Conservation (phyloP, 1,140 invertebrate species). For the Periplaneta americana region DNA sequence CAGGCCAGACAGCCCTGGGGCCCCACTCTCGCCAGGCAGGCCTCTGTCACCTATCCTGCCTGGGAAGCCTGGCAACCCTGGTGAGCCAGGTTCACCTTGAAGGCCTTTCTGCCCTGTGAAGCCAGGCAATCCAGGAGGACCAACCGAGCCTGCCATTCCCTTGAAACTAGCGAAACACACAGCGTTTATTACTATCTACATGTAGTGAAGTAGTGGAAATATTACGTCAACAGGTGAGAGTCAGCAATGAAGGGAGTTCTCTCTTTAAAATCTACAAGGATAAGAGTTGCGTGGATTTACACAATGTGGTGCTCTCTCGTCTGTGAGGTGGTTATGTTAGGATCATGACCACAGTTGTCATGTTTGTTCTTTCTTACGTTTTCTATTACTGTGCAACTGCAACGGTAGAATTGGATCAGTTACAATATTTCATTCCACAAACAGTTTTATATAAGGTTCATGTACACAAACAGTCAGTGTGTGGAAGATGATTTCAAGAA, state of each 20-base stretch:
- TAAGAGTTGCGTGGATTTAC: too few species aligned
- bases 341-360: too few species aligned
- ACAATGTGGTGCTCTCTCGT: too few species aligned
- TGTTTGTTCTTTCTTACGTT: too few species aligned
- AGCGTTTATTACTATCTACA: not conserved
- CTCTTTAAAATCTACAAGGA: not conserved
- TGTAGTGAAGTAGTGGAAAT: not conserved
- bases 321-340: too few species aligned
- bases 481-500: too few species aligned
- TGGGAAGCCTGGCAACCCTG: slow-evolving; percentile 41
- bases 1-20: slow-evolving; percentile 38
- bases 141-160: slow-evolving; percentile 26
- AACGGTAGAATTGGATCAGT: too few species aligned
- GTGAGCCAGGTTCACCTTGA: slow-evolving; percentile 44
- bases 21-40: slow-evolving; percentile 37
- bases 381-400: too few species aligned
- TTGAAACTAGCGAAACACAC: slow-evolving; percentile 17
- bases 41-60: slow-evolving; percentile 38
- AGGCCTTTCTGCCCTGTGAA: slow-evolving; percentile 39
- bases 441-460: too few species aligned
- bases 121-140: slow-evolving; percentile 42
- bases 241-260: not conserved
- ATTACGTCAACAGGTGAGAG: not conserved
- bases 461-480: too few species aligned
- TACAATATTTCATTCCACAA: too few species aligned